These are phyloP conservation scores for Chaetodon trifascialis DNA, from an alignment of 2,113 vertebrate genomes.

Conservation along the genomic window DNA sequence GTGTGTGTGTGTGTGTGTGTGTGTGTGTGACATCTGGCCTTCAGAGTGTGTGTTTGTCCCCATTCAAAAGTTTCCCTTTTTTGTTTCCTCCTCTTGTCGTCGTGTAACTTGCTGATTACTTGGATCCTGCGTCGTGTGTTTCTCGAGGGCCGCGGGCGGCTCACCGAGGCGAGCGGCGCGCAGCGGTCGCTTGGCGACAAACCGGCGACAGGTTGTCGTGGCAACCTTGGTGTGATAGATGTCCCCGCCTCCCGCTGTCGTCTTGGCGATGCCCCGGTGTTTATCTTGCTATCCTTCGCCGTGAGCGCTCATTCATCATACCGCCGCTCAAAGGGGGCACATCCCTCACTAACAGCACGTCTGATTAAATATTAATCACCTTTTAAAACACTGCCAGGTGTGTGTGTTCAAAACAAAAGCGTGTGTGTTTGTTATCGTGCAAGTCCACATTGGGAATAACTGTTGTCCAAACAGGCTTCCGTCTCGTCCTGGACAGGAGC, in stretches of 20 bases:
- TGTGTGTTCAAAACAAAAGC: neutral
- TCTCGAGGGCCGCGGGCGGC: conserved; percentile 35
- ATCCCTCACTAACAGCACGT: neutral
- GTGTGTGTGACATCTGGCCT: too few relatives aligned
- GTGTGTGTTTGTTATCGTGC: too few relatives aligned
- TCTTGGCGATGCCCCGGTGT: conserved; percentile 55
- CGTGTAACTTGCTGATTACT: conserved; percentile 39
- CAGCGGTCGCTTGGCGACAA: conserved; percentile 43
- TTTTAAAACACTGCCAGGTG: conserved; percentile 49
- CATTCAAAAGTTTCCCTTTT: conserved; percentile 3
- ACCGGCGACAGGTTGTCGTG: conserved; percentile 48
- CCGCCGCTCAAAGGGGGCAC: conserved; percentile 7
- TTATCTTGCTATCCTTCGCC: conserved; percentile 66
- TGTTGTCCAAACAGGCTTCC: conserved; percentile 1
- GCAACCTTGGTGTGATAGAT: conserved; percentile 75
- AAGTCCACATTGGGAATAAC: too few relatives aligned
- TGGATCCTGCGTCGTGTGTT: neutral
- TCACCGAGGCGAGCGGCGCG: neutral
- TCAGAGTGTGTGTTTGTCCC: neutral
- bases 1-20: too few relatives aligned
- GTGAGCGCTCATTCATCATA: conserved; percentile 65
- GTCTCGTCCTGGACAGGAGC: neutral
- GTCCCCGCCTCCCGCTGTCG: conserved; percentile 43
- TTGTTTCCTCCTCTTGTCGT: neutral
- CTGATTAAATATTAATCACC: conserved; percentile 71